These are phyloP conservation scores for Didymodactylos carnosus DNA, from an alignment of 2,888 invertebrate species.

Conservation along the genomic window DNA sequence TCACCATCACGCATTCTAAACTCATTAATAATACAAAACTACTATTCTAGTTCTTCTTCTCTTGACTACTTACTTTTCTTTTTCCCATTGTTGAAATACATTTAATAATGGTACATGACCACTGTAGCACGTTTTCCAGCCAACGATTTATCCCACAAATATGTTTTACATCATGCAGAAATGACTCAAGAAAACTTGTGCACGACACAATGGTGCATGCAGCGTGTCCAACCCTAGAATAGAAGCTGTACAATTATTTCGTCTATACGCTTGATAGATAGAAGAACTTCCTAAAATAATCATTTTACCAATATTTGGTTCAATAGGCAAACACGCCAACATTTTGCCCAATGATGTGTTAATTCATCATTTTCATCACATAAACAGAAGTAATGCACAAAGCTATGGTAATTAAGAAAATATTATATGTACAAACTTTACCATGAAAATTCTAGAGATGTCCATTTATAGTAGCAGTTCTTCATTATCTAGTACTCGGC, in stretches of 20 bases:
- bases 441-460: too few species aligned
- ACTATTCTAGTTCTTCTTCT: too few species aligned
- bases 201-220: conserved; percentile 81
- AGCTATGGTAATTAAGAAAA: conserved; percentile 59
- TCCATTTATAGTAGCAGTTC: too few species aligned
- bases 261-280: too few species aligned
- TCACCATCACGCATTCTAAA: conserved; percentile 39
- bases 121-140: conserved; percentile 63
- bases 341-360: conserved; percentile 77
- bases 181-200: conserved; percentile 83
- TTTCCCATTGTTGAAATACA: conserved; percentile 55
- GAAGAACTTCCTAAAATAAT: conserved; percentile 79
- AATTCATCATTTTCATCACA: conserved; percentile 65
- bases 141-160: conserved; percentile 63
- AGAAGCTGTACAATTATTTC: neutral
- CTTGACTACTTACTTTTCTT: conserved; percentile 31
- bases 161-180: conserved; percentile 46
- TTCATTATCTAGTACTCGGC: neutral
- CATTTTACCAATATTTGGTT: conserved; percentile 88
- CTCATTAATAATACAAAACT: conserved; percentile 10
- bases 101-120: conserved; percentile 87
- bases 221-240: conserved; percentile 57
- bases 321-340: conserved; percentile 76
- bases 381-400: too few species aligned
- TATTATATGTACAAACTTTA: too few species aligned